Conservation (phyloP, 2,888 invertebrate species). For the Ditylenchus weischeri region DNA sequence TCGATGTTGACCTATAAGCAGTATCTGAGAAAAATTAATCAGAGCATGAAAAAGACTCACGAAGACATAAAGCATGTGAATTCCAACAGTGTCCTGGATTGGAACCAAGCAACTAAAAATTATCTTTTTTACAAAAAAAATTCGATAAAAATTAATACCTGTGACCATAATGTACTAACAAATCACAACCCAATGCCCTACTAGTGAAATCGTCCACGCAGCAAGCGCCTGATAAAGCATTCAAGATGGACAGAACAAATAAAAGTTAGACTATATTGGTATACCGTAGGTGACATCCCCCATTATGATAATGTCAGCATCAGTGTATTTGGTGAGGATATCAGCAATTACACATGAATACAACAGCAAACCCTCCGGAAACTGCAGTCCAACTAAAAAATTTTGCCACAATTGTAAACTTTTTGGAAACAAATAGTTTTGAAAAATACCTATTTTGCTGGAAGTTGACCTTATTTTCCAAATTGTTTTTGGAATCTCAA, state of each 20-base stretch:
- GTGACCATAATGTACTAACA: conserved; percentile 85
- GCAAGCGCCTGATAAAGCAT: conserved; percentile 68
- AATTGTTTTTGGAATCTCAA: conserved; percentile 94
- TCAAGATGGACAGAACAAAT: not conserved
- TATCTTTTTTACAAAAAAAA: not conserved
- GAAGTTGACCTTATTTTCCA: conserved; percentile 85
- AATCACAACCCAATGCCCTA: conserved; percentile 69
- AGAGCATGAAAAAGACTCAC: conserved; percentile 59
- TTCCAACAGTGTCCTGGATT: conserved; percentile 64
- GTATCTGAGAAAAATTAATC: no score
- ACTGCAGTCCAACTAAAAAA: conserved; percentile 78
- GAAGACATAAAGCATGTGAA: conserved; percentile 92
- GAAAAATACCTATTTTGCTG: conserved; percentile 68
- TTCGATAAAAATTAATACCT: conserved; percentile 63
- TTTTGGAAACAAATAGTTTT: not conserved
- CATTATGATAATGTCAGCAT: conserved; percentile 83
- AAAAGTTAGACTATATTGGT: not conserved
- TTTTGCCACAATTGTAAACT: not conserved
- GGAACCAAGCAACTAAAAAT: conserved; percentile 66
- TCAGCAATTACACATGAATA: conserved; percentile 89
- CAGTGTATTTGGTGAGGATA: conserved; percentile 71
- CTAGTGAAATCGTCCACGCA: conserved; percentile 96
- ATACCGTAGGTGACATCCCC: conserved; percentile 94
- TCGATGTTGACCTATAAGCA: conserved; percentile 74
- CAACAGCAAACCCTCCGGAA: conserved; percentile 89